Base-by-base conservation (phyloP, 2,797 vertebrate species). In the Macropodus opercularis region DNA sequence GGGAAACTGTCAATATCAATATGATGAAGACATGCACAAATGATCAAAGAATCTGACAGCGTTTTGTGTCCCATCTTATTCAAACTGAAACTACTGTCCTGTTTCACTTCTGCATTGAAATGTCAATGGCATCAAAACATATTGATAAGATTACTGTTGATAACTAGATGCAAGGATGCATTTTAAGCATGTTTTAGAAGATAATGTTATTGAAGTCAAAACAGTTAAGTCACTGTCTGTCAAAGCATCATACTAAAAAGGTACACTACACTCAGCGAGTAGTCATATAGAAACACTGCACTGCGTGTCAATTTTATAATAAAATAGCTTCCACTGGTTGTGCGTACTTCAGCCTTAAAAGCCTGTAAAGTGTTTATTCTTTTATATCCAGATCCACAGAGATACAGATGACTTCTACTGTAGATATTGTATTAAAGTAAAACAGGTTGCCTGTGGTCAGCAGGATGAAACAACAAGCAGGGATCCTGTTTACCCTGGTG, bases 61-160 rank as follows among this genome's bases (percentile, higher is more conserved):
- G 18, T 17, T 63, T 31, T 19, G 24, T 38, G 8, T 35, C 18
- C 56, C 12, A 0, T 6, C 8, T 32, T 32, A 50, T 49, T 50
- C n/a, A 51, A 23, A 18, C 22, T 52, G 53, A 63, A 63, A 48
- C 54, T 42, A 13, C 5, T 32, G 26, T 8, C 21, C 17, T 14
- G 44, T 35, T 40, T 55, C 15, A 40, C n/a, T 39, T 61, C 24
- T 32, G 1, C 19, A 23, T 36, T 39, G 15, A 34, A 62, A 19
- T 8, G 39, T 22, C 1, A 34, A 22, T 9, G 18, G 0, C n/a
- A 7, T 19, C 1, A 2, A 13, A 29, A 17, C 18, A 17, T 18
- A 39, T 3, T 26, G 15, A 10, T 40, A 6, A 38, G 17, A 23
- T 35, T 35, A 29, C 3, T 27, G 9, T 27, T 29, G 9, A 2